Evolutionary conservation across 2,113 vertebrate genomes (phyloP), one percentile per base, ranked within the genome.

Genomic region (Ceyx margarethae): DNA sequence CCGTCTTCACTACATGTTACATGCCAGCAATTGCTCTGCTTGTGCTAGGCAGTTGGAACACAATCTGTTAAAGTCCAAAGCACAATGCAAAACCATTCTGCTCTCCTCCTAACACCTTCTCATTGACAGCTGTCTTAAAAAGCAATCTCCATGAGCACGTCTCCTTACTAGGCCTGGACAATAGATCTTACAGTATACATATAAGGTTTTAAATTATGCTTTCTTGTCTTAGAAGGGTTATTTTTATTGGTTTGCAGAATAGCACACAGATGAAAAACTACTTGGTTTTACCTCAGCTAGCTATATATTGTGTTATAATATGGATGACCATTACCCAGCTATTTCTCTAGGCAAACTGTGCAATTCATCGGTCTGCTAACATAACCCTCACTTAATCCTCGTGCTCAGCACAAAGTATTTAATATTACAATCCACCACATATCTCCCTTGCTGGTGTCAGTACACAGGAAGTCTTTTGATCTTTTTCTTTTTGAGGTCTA

Each of bases 31-130:
- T 42, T 87, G 74, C 92, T 67, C 74, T n/a, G 67, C 91, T 93
- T 80, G 64, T 73, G 67, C 43, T 93, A 56, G 87, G 86, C 87
- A 66, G 81, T 53, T 77, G 78, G 92, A 77, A 95, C 89, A 75
- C 75, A 89, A 96, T 94, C 89, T 94, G 87, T 92, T 95, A 67
- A 96, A 82, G 71, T 87, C 96, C 89, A 85, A 67, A 89, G 89
- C 67, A 35, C 66, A 89, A 92, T 3, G 33, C 64, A 92, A 77
- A 89, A 4, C 62, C n/a, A 13, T 82, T 91, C 79, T 76, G 81
- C 78, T 86, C 74, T 90, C n/a, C 62, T 91, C 69, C 56, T 35
- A 67, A 79, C 68, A 65, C 76, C 72, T 88, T 35, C 82, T 90
- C 73, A 81, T 83, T 94, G 65, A 89, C 37, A 94, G 7, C 26